These are phyloP conservation scores for Blastobasis adustella DNA, from an alignment of 2,888 invertebrate genomes.

Conservation along the genomic window DNA sequence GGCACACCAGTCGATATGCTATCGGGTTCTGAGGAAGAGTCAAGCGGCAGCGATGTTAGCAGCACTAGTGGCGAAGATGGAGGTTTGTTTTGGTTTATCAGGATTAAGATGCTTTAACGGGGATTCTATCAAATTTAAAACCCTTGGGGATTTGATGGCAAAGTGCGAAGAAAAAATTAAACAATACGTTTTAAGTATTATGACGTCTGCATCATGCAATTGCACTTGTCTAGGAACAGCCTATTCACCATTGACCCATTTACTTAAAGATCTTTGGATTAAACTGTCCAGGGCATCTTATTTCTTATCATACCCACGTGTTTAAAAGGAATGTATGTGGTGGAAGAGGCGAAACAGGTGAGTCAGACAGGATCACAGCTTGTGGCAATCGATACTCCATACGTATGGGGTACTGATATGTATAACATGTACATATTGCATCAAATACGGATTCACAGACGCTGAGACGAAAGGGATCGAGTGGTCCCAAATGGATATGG, in stretches of 20 bases:
- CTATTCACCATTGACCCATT: too few relatives aligned
- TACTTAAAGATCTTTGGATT: too few relatives aligned
- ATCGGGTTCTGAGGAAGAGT: constrained; percentile 46
- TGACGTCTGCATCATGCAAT: too few relatives aligned
- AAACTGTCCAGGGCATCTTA: too few relatives aligned
- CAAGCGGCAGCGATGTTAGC: constrained; percentile 46
- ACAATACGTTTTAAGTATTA: too few relatives aligned
- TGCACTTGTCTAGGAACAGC: too few relatives aligned
- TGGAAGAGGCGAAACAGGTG: background rate
- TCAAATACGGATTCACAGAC: constrained; percentile 12
- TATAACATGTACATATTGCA: too few relatives aligned
- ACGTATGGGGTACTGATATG: background rate
- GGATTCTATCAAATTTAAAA: too few relatives aligned
- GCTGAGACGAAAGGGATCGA: constrained; percentile 41
- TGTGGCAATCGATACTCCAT: background rate
- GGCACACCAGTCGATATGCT: constrained; percentile 47
- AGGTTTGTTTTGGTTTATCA: background rate
- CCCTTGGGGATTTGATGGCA: too few relatives aligned
- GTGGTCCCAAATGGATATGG: constrained; percentile 47
- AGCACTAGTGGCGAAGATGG: constrained; percentile 12
- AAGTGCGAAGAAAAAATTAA: too few relatives aligned
- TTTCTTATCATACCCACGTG: background rate
- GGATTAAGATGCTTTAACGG: too few relatives aligned
- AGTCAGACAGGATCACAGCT: background rate
- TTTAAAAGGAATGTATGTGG: background rate